Base-by-base conservation (phyloP, 2,888 invertebrate species). In the Drosophila percnosoma region DNA sequence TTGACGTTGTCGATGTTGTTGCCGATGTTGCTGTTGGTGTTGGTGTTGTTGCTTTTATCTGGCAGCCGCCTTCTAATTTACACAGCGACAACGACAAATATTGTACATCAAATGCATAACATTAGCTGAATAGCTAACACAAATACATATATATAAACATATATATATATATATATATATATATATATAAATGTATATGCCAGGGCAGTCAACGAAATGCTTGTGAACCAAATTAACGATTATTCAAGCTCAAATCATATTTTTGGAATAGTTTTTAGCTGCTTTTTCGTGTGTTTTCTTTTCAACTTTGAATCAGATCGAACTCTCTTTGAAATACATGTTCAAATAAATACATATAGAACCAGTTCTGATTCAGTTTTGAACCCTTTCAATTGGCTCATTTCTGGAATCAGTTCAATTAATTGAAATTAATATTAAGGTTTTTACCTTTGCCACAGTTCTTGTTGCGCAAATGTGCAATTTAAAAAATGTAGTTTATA, bases 31-130 rank as follows among this genome's bases (percentile, higher is more conserved):
- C 36, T 67, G 65, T 49, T 64, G 66, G 29, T 73, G 64, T 54
- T 68, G 64, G 4, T 27, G 27, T 27, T 68, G 64, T 38, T 73
- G 59, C 49, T 83, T 83, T 84, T 84, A 84, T 83, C 87, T 82
- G 80, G 57, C 54, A 54, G 62, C 83, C 87, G 89, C 89, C 83
- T 86, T 89, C 89, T 83, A 86, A 83, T 85, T 87, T 82, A 75
- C 73, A 72, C 68, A 73, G 68, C 72, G 57, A 71, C 68, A 52
- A 53, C 63, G 54, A 64, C 53, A 72, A 67, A 68, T 69, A 72
- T 88, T 84, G 71, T 86, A 80, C 78, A 87, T 73, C 68, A 75
- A 83, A 73, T 83, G 90, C 87, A 80, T 75, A 86, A 72, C 84
- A 89, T 86, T 83, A 81, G 75, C 53, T 27, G 48, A 67, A 68